phyloP scores from a whole-genome alignment of 2,888 invertebrate species.

The Tetranychus truncatus region DNA sequence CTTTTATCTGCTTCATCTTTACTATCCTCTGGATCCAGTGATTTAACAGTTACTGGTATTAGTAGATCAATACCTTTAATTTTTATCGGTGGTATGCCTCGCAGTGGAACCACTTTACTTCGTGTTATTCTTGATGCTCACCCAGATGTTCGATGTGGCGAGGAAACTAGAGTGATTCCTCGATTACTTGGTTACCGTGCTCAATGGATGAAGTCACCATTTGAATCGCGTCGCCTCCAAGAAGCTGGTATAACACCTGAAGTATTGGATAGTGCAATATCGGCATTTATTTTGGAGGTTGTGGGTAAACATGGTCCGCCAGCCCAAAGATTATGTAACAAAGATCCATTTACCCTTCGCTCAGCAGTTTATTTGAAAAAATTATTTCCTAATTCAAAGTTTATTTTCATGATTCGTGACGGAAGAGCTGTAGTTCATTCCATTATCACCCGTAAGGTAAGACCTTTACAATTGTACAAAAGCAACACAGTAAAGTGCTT shows the following conservation, averaged over 20 bases:
- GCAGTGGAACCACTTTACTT: constrained; percentile 92
- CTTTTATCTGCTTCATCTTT: not conserved
- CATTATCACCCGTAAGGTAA: constrained; percentile 79
- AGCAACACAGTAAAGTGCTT: too few species aligned
- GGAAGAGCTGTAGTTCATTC: constrained; percentile 96
- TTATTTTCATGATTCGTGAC: constrained; percentile 93
- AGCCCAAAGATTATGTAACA: constrained; percentile 87
- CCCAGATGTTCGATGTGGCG: constrained; percentile 86
- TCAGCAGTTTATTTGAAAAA: constrained; percentile 84
- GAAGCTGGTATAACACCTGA: constrained; percentile 85
- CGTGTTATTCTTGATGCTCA: constrained; percentile 95
- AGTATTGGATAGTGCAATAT: constrained; percentile 80
- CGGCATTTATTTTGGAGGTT: constrained; percentile 81
- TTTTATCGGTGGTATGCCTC: constrained; percentile 92
- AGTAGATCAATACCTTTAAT: constrained; percentile 78
- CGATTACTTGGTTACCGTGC: constrained; percentile 81
- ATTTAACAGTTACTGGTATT: constrained; percentile 22
- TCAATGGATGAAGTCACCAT: constrained; percentile 85
- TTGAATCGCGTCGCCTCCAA: constrained; percentile 68
- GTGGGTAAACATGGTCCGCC: constrained; percentile 89
- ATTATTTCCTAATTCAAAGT: constrained; percentile 91
- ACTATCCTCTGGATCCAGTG: not conserved
- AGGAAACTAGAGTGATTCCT: constrained; percentile 90
- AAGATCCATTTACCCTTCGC: constrained; percentile 93
- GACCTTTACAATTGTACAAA: not conserved